Base-by-base conservation (phyloP, 2,888 invertebrate species). In the Criorhina ranunculi region DNA sequence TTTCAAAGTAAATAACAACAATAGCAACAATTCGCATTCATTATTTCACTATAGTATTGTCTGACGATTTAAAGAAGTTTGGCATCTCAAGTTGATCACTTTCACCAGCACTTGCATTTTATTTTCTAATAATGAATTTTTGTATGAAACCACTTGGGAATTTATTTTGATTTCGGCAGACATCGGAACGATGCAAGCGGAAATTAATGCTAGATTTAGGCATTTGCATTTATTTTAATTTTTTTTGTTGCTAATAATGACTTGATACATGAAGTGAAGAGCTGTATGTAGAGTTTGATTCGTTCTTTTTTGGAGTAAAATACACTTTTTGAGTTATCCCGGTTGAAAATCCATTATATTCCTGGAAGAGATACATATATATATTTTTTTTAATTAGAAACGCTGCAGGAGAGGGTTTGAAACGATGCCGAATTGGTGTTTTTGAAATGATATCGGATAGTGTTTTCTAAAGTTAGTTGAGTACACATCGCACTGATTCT, bases 321-420 rank as follows among this genome's bases (percentile, higher is more conserved):
- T 33, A n/a, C 75, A 70, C 69, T 80, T 70, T 69, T 76, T n/a
- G 33, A 59, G 4, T 82, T 83, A 87, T 80, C 87, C 87, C 44
- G 87, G 86, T 64, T 87, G 79, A 85, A 86, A 85, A 81, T 87
- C 87, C 87, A 87, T 85, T 81, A 86, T 80, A 60, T 42, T 80
- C 70, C 87, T 87, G 75, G 33, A 86, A 86, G 12, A 79, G 19
- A 82, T 57, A 64, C 35, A 46, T 15, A 79, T 15, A 82, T 57
- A 64, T 42, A 46, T 15, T 60, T 57, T 60, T 19, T 62, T 5
- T 46, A 8, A 31, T 64, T 64, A 78, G 29, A 59, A 37, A 55
- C 35, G 17, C 8, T 55, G 24, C 19, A 40, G 17, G 9, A 29
- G 4, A 37, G 40, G 6, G 9, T 4, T 5, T 0, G 12, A 17